A percentile compares a stretch with the other conserved stretches of the same genome.
phyloP scores from a whole-genome alignment of 2,888 invertebrate species.

The Zootermopsis nevadensis region DNA sequence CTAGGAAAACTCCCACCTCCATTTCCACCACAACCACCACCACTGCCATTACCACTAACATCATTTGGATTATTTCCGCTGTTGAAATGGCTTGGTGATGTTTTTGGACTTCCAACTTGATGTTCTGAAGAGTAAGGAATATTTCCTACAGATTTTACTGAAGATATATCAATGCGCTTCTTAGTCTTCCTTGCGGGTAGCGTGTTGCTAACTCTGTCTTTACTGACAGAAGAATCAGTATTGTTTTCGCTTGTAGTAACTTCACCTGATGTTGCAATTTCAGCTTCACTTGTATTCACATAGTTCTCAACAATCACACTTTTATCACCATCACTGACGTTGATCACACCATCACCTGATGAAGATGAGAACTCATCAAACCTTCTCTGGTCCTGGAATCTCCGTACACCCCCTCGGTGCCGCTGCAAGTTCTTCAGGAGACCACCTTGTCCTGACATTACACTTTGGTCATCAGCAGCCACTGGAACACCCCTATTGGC shows the following conservation, averaged over 20 bases:
- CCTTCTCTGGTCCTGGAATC: constrained; percentile 38
- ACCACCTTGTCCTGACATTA: constrained; percentile 18
- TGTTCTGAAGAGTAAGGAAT: constrained; percentile 48
- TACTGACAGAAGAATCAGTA: constrained; percentile 63
- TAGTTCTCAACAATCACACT: constrained; percentile 49
- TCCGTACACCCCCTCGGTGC: constrained; percentile 25
- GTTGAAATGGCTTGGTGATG: constrained; percentile 42
- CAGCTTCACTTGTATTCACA: constrained; percentile 48
- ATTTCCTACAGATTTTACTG: constrained; percentile 68
- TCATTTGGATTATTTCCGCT: constrained; percentile 17
- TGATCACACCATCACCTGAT: constrained; percentile 34
- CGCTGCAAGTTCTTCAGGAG: constrained; percentile 37
- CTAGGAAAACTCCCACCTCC: constrained; percentile 14
- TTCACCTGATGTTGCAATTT: constrained; percentile 33
- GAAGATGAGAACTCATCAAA: constrained; percentile 46
- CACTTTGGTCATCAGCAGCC: neutral
- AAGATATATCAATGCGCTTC: constrained; percentile 66
- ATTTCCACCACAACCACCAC: constrained; percentile 17
- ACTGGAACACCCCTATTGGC: constrained; percentile 11
- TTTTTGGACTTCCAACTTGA: constrained; percentile 42
- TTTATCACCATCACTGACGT: constrained; percentile 29
- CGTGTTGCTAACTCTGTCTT: constrained; percentile 67
- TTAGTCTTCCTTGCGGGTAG: constrained; percentile 69
- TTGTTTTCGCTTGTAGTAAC: constrained; percentile 57
- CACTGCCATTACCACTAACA: constrained; percentile 1